Percentiles rank a stretch among this genome's conserved stretches.
phyloP scores from a whole-genome alignment of 2,888 invertebrate species.

The Scaptomyza flava region DNA sequence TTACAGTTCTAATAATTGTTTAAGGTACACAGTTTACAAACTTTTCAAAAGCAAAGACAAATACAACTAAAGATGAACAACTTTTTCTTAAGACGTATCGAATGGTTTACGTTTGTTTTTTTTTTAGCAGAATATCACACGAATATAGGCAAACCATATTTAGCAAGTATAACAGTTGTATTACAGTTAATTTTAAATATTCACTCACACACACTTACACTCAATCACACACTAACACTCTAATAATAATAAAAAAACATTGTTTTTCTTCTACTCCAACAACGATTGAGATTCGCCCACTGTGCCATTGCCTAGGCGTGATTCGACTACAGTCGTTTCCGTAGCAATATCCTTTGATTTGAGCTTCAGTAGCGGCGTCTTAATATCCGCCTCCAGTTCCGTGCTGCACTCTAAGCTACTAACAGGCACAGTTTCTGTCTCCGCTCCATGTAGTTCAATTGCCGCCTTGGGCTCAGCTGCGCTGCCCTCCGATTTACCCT shows the following conservation, averaged over 20 bases:
- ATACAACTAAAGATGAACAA: constrained; percentile 4
- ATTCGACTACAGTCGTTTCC: constrained; percentile 33
- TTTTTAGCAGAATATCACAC: constrained; percentile 71
- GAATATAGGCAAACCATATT: constrained; percentile 61
- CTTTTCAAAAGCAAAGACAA: constrained; percentile 68
- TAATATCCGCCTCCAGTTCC: constrained; percentile 77
- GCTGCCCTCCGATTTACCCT: constrained; percentile 71
- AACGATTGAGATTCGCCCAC: constrained; percentile 68
- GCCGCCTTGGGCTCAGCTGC: constrained; percentile 52
- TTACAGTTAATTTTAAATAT: constrained; percentile 55
- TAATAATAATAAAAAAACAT: neutral
- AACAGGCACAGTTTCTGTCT: constrained; percentile 11
- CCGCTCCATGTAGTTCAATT: constrained; percentile 56
- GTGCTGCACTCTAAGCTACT: constrained; percentile 50
- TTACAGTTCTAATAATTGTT: constrained; percentile 45
- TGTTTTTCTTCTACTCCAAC: constrained; percentile 47
- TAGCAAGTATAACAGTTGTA: constrained; percentile 64
- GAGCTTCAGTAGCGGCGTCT: constrained; percentile 80
- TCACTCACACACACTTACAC: constrained; percentile 9
- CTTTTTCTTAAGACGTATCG: neutral
- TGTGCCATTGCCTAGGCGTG: constrained; percentile 55
- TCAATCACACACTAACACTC: constrained; percentile 10
- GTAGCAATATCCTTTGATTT: constrained; percentile 57
- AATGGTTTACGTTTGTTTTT: constrained; percentile 17
- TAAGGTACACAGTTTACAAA: constrained; percentile 78